A percentile compares a stretch with the other conserved stretches of the same genome.
phyloP scores from a whole-genome alignment of 2,797 vertebrate species.

The Odontamblyopus rebecca region DNA sequence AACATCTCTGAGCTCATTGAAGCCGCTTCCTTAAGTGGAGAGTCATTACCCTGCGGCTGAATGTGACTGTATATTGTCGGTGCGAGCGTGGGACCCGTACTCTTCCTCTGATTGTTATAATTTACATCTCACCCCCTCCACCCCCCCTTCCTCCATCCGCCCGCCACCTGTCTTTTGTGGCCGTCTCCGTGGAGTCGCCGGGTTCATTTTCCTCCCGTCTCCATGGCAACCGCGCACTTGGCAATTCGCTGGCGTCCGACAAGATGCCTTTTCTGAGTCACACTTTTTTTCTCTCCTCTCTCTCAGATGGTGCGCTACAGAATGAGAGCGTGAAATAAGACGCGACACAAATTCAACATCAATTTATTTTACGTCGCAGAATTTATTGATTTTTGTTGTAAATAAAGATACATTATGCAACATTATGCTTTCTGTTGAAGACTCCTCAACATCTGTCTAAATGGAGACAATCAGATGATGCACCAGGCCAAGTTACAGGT shows the following conservation, averaged over 20 bases:
- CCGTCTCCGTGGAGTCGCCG: slow-evolving; percentile 72
- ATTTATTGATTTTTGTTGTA: no score
- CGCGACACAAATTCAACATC: not conserved
- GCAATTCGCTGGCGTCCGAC: slow-evolving; percentile 70
- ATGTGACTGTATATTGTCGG: no score
- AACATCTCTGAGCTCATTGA: no score
- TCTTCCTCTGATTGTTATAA: slow-evolving; percentile 57
- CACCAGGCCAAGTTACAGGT: no score
- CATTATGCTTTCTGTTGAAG: no score
- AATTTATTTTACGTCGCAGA: no score
- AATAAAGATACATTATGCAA: no score
- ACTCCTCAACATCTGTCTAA: no score
- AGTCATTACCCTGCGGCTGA: no score
- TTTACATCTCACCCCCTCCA: slow-evolving; percentile 51
- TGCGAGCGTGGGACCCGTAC: slow-evolving; percentile 35
- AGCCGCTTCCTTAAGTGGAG: no score
- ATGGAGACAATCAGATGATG: no score
- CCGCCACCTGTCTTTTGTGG: slow-evolving; percentile 77
- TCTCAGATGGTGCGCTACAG: no score
- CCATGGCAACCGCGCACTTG: slow-evolving; percentile 82
- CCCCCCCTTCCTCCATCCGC: slow-evolving; percentile 8
- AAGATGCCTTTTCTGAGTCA: slow-evolving; percentile 35
- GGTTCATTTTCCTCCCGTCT: slow-evolving; percentile 75
- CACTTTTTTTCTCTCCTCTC: not conserved
- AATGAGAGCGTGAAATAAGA: not conserved